Evolutionary conservation across 2,888 invertebrate genomes (phyloP).

Genomic region (Allophyes oxyacanthae): DNA sequence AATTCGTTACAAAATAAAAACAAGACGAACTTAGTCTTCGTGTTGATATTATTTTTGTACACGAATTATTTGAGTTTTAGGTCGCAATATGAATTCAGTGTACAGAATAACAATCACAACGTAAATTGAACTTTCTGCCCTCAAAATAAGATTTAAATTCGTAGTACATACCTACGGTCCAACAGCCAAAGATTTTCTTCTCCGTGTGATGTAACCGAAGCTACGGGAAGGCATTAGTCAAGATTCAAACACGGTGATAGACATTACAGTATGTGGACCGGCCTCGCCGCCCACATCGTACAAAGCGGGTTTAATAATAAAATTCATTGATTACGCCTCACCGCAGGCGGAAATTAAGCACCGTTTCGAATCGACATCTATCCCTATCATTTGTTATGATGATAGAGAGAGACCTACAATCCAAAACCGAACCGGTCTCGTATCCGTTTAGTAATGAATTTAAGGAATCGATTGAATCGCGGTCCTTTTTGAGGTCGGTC

Average conservation of each 20-base stretch:
- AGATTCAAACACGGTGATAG: slow-evolving; percentile 40
- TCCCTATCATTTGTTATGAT: slow-evolving; percentile 57
- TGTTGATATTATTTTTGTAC: too few species aligned
- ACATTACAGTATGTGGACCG: slow-evolving; percentile 37
- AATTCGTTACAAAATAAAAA: too few species aligned
- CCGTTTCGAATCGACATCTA: slow-evolving; percentile 55
- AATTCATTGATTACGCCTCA: slow-evolving; percentile 57
- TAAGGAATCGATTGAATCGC: slow-evolving; percentile 33
- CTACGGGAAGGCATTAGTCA: slow-evolving; percentile 46
- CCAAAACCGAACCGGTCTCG: slow-evolving; percentile 50
- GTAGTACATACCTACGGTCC: not conserved
- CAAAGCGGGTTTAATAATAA: slow-evolving; percentile 50
- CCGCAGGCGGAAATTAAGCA: slow-evolving; percentile 58
- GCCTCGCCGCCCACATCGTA: slow-evolving; percentile 52
- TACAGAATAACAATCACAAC: slow-evolving; percentile 23
- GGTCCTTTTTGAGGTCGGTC: slow-evolving; percentile 37
- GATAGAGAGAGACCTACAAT: slow-evolving; percentile 54
- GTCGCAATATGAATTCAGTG: slow-evolving; percentile 1
- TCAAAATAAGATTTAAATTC: slow-evolving; percentile 14
- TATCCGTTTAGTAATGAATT: slow-evolving; percentile 40
- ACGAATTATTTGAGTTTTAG: slow-evolving; percentile 13
- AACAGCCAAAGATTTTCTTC: slow-evolving; percentile 21
- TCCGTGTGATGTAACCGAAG: slow-evolving; percentile 33
- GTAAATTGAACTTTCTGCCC: slow-evolving; percentile 6
- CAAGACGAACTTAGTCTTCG: too few species aligned